These are phyloP conservation scores for Drosophila falleni DNA, from an alignment of 2,888 invertebrate genomes.

Conservation along the genomic window DNA sequence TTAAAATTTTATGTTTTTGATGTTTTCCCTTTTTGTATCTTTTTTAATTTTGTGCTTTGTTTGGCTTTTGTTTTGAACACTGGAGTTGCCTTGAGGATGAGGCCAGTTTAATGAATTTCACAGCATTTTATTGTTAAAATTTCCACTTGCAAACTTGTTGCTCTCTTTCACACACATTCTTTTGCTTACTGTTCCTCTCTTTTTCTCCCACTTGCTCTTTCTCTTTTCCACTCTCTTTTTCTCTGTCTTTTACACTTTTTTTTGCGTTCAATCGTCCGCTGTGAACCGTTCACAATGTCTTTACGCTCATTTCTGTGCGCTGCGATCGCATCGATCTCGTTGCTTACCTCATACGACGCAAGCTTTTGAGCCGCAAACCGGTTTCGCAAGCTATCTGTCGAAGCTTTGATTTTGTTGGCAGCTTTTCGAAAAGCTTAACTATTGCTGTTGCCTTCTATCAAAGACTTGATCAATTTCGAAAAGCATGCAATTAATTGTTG, in stretches of 20 bases:
- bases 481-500: slow-evolving; percentile 4
- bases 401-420: slow-evolving; percentile 33
- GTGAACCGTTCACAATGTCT: slow-evolving; percentile 82
- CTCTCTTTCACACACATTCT: slow-evolving; percentile 60
- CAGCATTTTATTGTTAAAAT: slow-evolving; percentile 77
- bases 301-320: slow-evolving; percentile 82
- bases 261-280: slow-evolving; percentile 60
- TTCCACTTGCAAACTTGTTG: slow-evolving; percentile 81
- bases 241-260: slow-evolving; percentile 18
- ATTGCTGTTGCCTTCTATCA: slow-evolving; percentile 1
- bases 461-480: background rate
- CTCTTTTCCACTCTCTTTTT: slow-evolving; percentile 32
- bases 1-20: slow-evolving; percentile 21
- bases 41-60: slow-evolving; percentile 6
- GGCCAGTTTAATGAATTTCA: slow-evolving; percentile 64
- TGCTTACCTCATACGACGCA: slow-evolving; percentile 72
- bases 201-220: slow-evolving; percentile 11
- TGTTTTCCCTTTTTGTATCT: slow-evolving; percentile 26
- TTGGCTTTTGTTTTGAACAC: slow-evolving; percentile 31
- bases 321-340: slow-evolving; percentile 66
- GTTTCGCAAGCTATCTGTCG: slow-evolving; percentile 2
- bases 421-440: slow-evolving; percentile 28
- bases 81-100: slow-evolving; percentile 54
- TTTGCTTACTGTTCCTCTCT: slow-evolving; percentile 30
- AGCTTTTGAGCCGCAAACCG: slow-evolving; percentile 44